phyloP scores from a whole-genome alignment of 2,113 vertebrate species.

The Nibea coibor region DNA sequence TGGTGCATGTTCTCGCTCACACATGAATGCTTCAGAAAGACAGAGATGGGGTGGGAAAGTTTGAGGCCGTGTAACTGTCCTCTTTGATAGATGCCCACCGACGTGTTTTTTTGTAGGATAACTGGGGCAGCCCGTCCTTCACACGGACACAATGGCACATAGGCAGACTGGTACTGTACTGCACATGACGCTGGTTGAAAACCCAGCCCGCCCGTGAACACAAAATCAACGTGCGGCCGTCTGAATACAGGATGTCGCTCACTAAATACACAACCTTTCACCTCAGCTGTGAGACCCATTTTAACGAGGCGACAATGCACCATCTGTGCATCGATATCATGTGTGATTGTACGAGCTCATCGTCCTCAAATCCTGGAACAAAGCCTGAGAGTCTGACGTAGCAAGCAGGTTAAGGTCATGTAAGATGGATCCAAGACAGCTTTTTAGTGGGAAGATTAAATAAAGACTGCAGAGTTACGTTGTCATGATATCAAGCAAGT shows the following conservation, averaged over 20 bases:
- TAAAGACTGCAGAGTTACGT: neutral
- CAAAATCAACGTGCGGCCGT: constrained; percentile 15
- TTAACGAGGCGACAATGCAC: constrained; percentile 39
- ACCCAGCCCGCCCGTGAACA: neutral
- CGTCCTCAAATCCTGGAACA: neutral
- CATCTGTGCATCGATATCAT: constrained; percentile 50
- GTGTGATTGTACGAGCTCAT: neutral
- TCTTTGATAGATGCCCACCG: constrained; percentile 16
- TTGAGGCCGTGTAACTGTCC: constrained; percentile 4
- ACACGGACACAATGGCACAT: constrained; percentile 41
- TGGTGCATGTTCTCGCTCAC: constrained; percentile 9
- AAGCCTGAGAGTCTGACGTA: neutral
- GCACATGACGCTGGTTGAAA: neutral
- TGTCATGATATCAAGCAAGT: neutral
- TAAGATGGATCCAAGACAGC: neutral
- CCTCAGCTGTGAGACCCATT: constrained; percentile 12
- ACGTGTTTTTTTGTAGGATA: constrained; percentile 24
- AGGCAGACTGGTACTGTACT: neutral
- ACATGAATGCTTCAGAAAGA: constrained; percentile 40
- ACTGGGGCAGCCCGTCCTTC: constrained; percentile 52
- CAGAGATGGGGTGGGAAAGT: constrained; percentile 34
- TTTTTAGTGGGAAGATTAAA: neutral
- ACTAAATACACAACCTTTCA: neutral
- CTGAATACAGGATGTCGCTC: constrained; percentile 25
- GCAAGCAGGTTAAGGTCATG: no score